Base-by-base conservation (phyloP, 2,888 invertebrate species). In the Clitarchus hookeri region DNA sequence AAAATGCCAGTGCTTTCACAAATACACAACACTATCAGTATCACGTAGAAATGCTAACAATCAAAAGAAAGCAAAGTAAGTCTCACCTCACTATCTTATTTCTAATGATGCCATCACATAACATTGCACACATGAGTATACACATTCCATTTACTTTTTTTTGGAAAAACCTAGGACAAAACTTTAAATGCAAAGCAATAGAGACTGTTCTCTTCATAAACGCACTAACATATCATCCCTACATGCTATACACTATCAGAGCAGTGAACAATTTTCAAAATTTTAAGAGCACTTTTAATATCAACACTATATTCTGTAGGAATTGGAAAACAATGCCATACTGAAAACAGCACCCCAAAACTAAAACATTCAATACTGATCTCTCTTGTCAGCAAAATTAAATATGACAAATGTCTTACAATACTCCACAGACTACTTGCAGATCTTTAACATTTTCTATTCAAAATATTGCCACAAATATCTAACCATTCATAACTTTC, bases 271-370 rank as follows among this genome's bases (percentile, higher is more conserved):
- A 65, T 6, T 65, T 65, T 19, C 65, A 65, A 65, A 65, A 65
- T 65, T 65, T 65, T 65, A 65, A 65, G 65, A 65, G 65, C 65
- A 65, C 65, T 65, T 65, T 65, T 65, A 36, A 65, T 65, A 65
- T 65, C 65, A 65, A 65, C 65, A 65, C 65, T 65, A 65, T 65
- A 65, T 65, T 65, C 23, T n/a, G 65, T 23, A 23, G 65, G n/a
- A 65, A 65, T 65, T 65, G 16, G 8, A 65, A 19, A 65, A 19
- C 53, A 65, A 23, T 65, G 19, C 19, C 65, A 65, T 16, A 65
- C n/a, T 65, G 19, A 65, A 16, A 65, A 65, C 65, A 16, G 65
- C n/a, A 65, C 16, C n/a, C 65, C n/a, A 65, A 19, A 65, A 65
- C n/a, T 65, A n/a, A 16, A 53, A 53, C 19, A 19, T 65, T 19